These are phyloP conservation scores for Synanthedon myopaeformis DNA, from an alignment of 2,888 invertebrate genomes.

Conservation along the genomic window DNA sequence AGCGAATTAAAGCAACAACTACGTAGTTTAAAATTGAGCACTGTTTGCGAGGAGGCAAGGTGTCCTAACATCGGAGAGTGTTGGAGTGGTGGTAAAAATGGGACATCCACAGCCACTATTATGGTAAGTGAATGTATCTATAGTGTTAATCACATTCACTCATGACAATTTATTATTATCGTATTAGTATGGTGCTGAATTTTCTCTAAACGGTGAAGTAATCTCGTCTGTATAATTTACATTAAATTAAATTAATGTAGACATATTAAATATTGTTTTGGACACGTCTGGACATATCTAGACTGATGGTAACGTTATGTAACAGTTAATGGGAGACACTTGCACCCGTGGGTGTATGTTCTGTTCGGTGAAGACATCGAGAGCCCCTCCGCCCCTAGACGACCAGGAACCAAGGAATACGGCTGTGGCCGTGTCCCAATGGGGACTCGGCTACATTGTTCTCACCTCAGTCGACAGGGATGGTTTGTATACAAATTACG, in stretches of 20 bases:
- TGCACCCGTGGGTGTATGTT: slow-evolving; percentile 98
- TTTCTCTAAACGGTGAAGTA: too few relatives aligned
- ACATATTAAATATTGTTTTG: background rate
- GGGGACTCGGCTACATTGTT: slow-evolving; percentile 98
- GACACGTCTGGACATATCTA: background rate
- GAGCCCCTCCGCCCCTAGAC: slow-evolving; percentile 90
- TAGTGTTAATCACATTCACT: too few relatives aligned
- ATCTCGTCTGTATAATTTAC: too few relatives aligned
- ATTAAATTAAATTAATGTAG: too few relatives aligned
- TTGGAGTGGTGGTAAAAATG: slow-evolving; percentile 95
- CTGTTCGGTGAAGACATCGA: slow-evolving; percentile 97
- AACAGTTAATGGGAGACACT: slow-evolving; percentile 95
- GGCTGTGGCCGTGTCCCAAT: slow-evolving; percentile 89
- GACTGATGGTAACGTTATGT: background rate
- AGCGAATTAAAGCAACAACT: slow-evolving; percentile 86
- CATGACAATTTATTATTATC: too few relatives aligned
- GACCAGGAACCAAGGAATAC: slow-evolving; percentile 92
- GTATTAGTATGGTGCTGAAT: too few relatives aligned
- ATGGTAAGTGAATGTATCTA: slow-evolving; percentile 75
- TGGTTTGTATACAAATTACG: too few relatives aligned
- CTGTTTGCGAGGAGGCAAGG: slow-evolving; percentile 97
- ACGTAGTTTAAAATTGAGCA: slow-evolving; percentile 87
- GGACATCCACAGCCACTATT: slow-evolving; percentile 98
- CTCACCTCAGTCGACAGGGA: slow-evolving; percentile 98
- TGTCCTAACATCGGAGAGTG: slow-evolving; percentile 99